These are phyloP conservation scores for Panopea generosa DNA, from an alignment of 2,888 invertebrate genomes.

Conservation along the genomic window DNA sequence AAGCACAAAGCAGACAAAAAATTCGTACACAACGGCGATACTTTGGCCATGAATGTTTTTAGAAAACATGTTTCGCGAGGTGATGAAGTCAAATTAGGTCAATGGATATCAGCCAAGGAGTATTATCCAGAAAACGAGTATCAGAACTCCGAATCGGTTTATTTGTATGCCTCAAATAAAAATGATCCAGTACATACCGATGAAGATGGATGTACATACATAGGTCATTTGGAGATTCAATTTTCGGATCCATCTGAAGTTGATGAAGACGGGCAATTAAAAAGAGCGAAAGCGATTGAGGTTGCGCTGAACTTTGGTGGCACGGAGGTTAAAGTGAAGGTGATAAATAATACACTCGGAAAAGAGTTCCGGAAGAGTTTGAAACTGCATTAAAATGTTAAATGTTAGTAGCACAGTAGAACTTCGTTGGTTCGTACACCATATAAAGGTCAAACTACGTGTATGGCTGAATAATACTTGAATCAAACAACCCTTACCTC, in stretches of 20 bases:
- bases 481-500: no score
- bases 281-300: constrained; percentile 22
- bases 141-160: constrained; percentile 22
- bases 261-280: neutral
- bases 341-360: constrained; percentile 25
- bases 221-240: constrained; percentile 38
- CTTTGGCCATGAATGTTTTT: constrained; percentile 39
- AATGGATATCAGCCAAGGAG: constrained; percentile 42
- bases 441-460: no score
- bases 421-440: no score
- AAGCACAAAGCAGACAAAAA: constrained; percentile 25
- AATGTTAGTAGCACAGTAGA: no score
- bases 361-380: neutral
- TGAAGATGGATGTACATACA: constrained; percentile 36
- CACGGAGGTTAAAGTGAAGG: constrained; percentile 42
- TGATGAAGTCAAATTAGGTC: constrained; percentile 36
- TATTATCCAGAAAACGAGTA: constrained; percentile 35
- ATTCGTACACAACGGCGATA: constrained; percentile 33
- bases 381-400: no score
- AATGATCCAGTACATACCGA: constrained; percentile 44
- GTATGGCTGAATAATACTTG: no score
- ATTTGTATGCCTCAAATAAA: constrained; percentile 35
- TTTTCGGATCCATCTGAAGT: constrained; percentile 12
- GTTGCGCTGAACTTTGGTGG: constrained; percentile 48
- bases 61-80: constrained; percentile 40